Base-by-base conservation (phyloP, 2,888 invertebrate genomes). In the Micropterix aruncella region DNA sequence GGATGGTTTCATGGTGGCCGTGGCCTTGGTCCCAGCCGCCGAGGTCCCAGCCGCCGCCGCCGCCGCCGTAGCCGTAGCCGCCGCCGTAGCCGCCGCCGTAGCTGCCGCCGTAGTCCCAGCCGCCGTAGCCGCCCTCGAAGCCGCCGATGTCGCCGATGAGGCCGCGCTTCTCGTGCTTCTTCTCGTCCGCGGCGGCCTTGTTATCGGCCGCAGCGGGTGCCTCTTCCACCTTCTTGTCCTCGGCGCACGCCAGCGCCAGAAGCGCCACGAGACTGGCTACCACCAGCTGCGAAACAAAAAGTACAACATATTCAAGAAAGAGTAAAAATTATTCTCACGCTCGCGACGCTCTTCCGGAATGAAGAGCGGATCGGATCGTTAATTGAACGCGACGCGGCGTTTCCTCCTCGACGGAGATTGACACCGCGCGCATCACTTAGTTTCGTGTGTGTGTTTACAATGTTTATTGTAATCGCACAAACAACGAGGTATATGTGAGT, bases 141-240 rank as follows among this genome's bases (percentile, higher is more conserved):
- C 74, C 73, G 47, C 75, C 67, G 51, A 74, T 74, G 50, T 60
- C 59, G 46, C 71, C 66, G 54, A 74, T 73, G 46, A 86, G 65
- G 45, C 86, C 85, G 55, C 86, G 77, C 60, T 86, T 86, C 52
- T 83, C 82, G 59, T 82, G 80, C 53, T 82, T 80, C 58, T 83
- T 83, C 49, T 80, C 80, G 44, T 63, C 70, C 45, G 63, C 60
- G 41, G 60, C 63, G 48, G 73, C 66, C 57, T 73, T 70, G 57
- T 66, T 65, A 56, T 75, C 74, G 60, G 65, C 62, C 62, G 65
- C 70, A 62, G 70, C 70, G 67, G 69, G 69, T 68, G 70, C 70
- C 54, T 66, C 70, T 66, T 73, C 73, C 62, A 71, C 64, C 60
- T 70, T 63, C 61, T 73, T 73, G 55, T 74, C 75, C 59, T 74